phyloP scores from a whole-genome alignment of 1,140 invertebrate species.

The Drosophila bocki region DNA sequence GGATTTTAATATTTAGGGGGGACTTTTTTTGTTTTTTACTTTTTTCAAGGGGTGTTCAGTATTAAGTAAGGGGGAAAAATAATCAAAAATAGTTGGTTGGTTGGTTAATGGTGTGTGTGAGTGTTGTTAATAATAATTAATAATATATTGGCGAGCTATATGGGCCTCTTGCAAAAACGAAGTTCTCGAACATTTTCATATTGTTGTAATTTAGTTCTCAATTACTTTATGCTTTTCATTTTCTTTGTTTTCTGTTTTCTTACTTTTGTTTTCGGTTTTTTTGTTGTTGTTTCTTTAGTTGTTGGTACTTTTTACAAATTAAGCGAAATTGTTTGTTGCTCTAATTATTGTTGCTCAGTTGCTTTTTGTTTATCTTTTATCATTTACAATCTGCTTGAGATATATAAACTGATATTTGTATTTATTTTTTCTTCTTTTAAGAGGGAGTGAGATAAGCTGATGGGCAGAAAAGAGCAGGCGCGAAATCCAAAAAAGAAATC shows the following conservation, averaged over 20 bases:
- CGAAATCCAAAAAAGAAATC: neutral
- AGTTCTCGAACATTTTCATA: conserved; percentile 82
- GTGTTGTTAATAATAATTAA: conserved; percentile 76
- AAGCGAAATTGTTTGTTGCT: conserved; percentile 74
- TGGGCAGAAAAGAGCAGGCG: conserved; percentile 6
- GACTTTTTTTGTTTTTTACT: conserved; percentile 7
- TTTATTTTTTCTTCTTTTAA: conserved; percentile 57
- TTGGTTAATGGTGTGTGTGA: conserved; percentile 67
- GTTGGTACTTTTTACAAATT: conserved; percentile 83
- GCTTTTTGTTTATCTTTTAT: conserved; percentile 60
- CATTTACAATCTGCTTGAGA: conserved; percentile 77
- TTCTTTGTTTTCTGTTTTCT: conserved; percentile 35
- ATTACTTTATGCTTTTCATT: conserved; percentile 41
- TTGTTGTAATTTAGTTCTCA: conserved; percentile 55
- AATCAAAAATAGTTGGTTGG: conserved; percentile 66
- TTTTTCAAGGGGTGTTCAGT: conserved; percentile 30
- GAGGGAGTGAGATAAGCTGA: conserved; percentile 25
- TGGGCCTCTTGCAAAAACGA: conserved; percentile 86
- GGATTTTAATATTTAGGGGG: conserved; percentile 7
- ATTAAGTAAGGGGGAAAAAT: conserved; percentile 61
- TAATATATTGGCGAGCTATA: conserved; percentile 85
- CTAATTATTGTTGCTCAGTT: conserved; percentile 82
- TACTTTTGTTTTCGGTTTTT: conserved; percentile 41
- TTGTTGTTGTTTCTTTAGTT: conserved; percentile 63
- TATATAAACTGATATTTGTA: conserved; percentile 65